A percentile compares a stretch with the other conserved stretches of the same genome.
phyloP scores from a whole-genome alignment of 2,113 vertebrate genomes.

The Poeciliopsis occidentalis region DNA sequence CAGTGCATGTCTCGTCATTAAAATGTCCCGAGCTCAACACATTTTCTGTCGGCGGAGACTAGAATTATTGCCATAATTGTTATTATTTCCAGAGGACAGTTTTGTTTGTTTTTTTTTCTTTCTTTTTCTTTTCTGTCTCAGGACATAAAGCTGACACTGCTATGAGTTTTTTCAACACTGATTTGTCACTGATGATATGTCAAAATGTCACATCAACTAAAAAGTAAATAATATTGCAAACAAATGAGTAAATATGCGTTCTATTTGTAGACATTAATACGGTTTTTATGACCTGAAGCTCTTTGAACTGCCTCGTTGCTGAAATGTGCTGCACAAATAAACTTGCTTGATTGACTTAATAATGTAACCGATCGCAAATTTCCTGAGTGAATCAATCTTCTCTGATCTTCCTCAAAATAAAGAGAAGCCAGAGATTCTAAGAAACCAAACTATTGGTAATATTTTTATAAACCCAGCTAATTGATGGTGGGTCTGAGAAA shows the following conservation, averaged over 20 bases:
- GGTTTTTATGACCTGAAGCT: neutral
- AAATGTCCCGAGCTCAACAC: neutral
- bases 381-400: neutral
- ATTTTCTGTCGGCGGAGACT: neutral
- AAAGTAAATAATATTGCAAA: neutral
- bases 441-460: neutral
- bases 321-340: no score
- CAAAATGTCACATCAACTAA: neutral
- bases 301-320: no score
- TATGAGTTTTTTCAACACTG: neutral
- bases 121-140: no score
- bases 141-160: no score
- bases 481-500: neutral
- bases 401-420: neutral
- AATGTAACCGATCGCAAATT: neutral
- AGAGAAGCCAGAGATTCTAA: neutral
- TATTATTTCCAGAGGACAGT: neutral
- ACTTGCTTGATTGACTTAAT: no score
- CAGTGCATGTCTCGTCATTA: constrained; percentile 5
- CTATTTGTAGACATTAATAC: neutral
- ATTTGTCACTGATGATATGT: neutral
- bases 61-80: neutral
- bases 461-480: neutral
- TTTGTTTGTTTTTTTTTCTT: no score
- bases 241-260: neutral